Conservation (phyloP, 2,113 vertebrate species). For the human region GRCh38 chr3:130627501-130628000, state of each 20-base stretch:
- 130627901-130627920: background rate
- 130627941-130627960: background rate
- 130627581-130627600: background rate
- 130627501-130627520: background rate
- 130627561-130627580: background rate
- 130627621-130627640: background rate
- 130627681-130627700: background rate
- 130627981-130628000: background rate
- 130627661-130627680: fast-evolving
- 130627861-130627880: background rate
- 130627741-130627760: background rate
- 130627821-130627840: background rate
- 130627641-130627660: background rate
- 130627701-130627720: background rate
- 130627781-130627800: background rate
- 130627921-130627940: background rate
- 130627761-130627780: background rate
- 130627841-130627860: background rate
- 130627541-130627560: background rate
- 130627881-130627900: background rate
- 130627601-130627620: background rate
- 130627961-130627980: slow-evolving; percentile 1
- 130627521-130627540: background rate
- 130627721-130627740: background rate
- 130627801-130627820: background rate